Evolutionary conservation across 2,888 invertebrate species (phyloP).

Genomic region (Pimpla rufipes): DNA sequence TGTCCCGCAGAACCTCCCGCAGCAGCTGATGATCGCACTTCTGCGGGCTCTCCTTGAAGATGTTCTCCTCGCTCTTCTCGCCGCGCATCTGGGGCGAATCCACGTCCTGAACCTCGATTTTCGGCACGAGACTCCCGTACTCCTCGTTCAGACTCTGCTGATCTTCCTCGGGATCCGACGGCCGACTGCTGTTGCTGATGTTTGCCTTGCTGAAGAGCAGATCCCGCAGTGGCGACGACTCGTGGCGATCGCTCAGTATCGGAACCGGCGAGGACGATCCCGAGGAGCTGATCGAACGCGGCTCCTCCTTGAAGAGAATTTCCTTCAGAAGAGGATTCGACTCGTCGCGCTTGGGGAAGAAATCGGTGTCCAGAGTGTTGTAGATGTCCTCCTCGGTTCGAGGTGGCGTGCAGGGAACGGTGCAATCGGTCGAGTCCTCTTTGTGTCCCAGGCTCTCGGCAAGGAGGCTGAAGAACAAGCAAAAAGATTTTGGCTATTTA

Average conservation of each 20-base stretch:
- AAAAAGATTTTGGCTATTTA: not conserved
- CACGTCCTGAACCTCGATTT: slow-evolving; percentile 84
- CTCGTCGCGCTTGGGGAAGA: slow-evolving; percentile 81
- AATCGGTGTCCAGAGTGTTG: slow-evolving; percentile 83
- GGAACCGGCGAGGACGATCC: slow-evolving; percentile 78
- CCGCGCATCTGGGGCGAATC: slow-evolving; percentile 75
- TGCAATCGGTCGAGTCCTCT: slow-evolving; percentile 84
- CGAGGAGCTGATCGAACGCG: slow-evolving; percentile 73
- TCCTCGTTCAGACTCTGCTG: slow-evolving; percentile 70
- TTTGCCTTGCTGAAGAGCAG: slow-evolving; percentile 78
- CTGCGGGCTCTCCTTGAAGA: slow-evolving; percentile 75
- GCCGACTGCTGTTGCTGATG: slow-evolving; percentile 46
- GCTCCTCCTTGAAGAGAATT: slow-evolving; percentile 83
- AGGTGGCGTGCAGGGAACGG: slow-evolving; percentile 84
- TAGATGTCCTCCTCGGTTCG: slow-evolving; percentile 84
- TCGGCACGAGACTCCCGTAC: slow-evolving; percentile 57
- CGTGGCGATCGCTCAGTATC: slow-evolving; percentile 86
- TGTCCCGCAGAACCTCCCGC: slow-evolving; percentile 93
- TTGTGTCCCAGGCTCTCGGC: slow-evolving; percentile 84
- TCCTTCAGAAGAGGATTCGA: slow-evolving; percentile 81
- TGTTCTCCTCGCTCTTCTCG: slow-evolving; percentile 75
- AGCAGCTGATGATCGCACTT: slow-evolving; percentile 90
- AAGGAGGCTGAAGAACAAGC: slow-evolving; percentile 76
- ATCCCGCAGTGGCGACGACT: slow-evolving; percentile 80
- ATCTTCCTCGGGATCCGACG: slow-evolving; percentile 62